These are phyloP conservation scores for Gymnarchus niloticus DNA, from an alignment of 2,113 vertebrate species.

Conservation along the genomic window DNA sequence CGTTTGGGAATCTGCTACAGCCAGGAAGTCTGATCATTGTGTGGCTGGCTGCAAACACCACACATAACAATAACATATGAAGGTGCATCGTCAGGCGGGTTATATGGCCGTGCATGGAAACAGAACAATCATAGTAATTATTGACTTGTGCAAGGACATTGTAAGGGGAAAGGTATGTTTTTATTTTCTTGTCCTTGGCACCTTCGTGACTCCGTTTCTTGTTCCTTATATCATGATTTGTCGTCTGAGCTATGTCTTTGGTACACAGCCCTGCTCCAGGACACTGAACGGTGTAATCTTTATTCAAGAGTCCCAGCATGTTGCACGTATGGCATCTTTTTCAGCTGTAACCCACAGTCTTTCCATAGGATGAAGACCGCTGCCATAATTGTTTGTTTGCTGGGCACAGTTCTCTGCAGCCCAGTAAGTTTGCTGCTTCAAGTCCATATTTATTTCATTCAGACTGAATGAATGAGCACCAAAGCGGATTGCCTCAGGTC, in stretches of 20 bases:
- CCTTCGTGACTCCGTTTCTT: neutral
- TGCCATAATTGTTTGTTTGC: neutral
- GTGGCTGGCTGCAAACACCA: neutral
- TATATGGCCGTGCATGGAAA: neutral
- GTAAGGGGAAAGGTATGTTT: neutral
- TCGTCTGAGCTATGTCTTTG: neutral
- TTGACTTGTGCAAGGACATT: neutral
- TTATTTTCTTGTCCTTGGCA: neutral
- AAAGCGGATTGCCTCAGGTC: neutral
- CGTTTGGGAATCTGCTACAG: neutral
- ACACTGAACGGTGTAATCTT: neutral
- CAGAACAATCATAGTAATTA: neutral
- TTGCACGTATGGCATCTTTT: neutral
- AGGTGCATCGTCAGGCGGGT: neutral
- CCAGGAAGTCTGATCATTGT: neutral
- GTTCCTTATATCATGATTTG: neutral
- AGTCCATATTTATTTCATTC: neutral
- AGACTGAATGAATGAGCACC: neutral
- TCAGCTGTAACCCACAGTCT: neutral
- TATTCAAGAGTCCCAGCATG: neutral
- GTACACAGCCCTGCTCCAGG: no score
- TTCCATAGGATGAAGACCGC: slow-evolving; percentile 1
- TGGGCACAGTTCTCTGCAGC: neutral
- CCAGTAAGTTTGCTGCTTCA: neutral
- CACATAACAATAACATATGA: neutral